Evolutionary conservation across 2,113 vertebrate genomes (phyloP).

Genomic region (Deroptyus accipitrinus): DNA sequence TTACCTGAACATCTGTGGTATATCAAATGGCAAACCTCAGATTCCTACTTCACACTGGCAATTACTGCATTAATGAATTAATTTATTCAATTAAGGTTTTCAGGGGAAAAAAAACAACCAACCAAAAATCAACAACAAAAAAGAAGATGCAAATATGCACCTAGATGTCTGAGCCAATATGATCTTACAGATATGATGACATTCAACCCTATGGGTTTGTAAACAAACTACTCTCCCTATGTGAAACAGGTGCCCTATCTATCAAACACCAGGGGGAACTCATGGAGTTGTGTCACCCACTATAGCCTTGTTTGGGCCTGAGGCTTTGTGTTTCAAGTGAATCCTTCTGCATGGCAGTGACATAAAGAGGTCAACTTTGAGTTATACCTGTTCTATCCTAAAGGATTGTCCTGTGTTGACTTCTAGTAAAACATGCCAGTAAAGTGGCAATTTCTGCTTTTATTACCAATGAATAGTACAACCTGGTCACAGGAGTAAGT

Average conservation of each 20-base stretch:
- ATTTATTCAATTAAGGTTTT: not conserved
- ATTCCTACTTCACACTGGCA: not conserved
- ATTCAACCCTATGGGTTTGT: not conserved
- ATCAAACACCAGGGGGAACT: not conserved
- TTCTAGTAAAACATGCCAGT: not conserved
- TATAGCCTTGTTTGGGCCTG: not conserved
- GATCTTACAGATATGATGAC: not conserved
- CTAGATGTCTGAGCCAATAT: not conserved
- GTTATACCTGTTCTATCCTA: not conserved
- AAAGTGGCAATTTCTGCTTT: not conserved
- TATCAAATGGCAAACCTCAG: not conserved
- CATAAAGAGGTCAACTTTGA: not conserved
- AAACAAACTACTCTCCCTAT: not conserved
- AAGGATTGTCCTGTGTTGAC: not conserved
- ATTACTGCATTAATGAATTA: not conserved
- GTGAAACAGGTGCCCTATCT: not conserved
- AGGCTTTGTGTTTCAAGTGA: not conserved
- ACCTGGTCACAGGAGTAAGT: not conserved
- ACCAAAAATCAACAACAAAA: not conserved
- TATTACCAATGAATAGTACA: not conserved
- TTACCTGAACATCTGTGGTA: not conserved
- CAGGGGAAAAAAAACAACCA: not conserved
- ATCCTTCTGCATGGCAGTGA: not conserved
- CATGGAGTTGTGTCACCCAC: not conserved
- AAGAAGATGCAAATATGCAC: not conserved